Base-by-base conservation (phyloP, 2,797 vertebrate species). In the Acanthiza pusilla region DNA sequence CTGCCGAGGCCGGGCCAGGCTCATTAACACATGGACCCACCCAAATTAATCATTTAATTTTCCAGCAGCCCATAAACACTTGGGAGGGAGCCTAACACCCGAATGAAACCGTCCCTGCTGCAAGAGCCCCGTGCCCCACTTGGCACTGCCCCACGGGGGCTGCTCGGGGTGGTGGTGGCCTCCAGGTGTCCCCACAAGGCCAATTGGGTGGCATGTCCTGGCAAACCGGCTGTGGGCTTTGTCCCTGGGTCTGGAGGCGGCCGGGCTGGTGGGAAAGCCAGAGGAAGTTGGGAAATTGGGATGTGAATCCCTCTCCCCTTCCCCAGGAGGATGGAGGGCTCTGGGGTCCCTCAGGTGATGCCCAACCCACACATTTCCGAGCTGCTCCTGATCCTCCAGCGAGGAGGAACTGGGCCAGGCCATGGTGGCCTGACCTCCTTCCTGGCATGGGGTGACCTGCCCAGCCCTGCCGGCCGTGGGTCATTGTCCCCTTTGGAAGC, bases 101-200 rank as follows among this genome's bases (percentile, higher is more conserved):
- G 20, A 55, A 42, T 19, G 2, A 23, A 81, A 13, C 11, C 10
- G 4, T 5, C 23, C 16, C 21, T 2, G 3, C 13, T 19, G 85
- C 16, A 60, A 47, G 25, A 63, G 6, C 40, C 29, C 51, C 2
- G 4, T 4, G 40, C 5, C 36, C 2, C 1, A 2, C 43, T 17
- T 11, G 53, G 72, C 42, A 23, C 47, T 1, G 2, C 34, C 40
- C 68, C 83, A 4, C 0, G 0, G 5, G 27, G 27, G 55, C 36
- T 27, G 77, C 2, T 48, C 29, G 11, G 40, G 40, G 36, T 2
- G 11, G 5, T 0, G 5, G 36, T 54, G 57, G n/a, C 67, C 42
- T 34, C 7, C 3, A 18, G 0, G 12, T 19, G 53, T 42, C 63
- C 60, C 57, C 5, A 5, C 27, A 8, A 19, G 12, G 60, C 9